phyloP scores from a whole-genome alignment of 2,888 invertebrate species.

The Tetragnatha montana region DNA sequence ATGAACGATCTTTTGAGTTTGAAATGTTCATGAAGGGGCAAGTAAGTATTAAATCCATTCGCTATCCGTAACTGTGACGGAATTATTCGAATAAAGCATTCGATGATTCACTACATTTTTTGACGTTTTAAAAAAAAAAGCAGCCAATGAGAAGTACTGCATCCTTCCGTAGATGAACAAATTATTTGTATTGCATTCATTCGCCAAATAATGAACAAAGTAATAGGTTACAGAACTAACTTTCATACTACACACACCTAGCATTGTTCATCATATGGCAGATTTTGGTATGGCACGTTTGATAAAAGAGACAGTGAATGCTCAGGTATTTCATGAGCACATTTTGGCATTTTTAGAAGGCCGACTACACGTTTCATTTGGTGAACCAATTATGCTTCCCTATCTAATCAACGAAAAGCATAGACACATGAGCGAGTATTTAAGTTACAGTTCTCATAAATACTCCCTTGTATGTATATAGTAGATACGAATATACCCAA shows the following conservation, averaged over 20 bases:
- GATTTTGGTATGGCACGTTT: neutral
- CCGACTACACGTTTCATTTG: constrained; percentile 6
- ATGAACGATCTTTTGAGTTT: constrained; percentile 6
- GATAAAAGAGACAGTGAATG: constrained; percentile 21
- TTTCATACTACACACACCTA: neutral
- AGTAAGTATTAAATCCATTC: constrained; percentile 6
- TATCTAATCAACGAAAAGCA: neutral
- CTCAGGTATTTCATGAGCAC: constrained; percentile 23
- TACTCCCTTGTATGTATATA: constrained; percentile 33
- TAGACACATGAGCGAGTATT: constrained; percentile 15
- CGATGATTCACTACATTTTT: neutral
- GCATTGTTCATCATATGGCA: neutral
- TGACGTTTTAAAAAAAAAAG: neutral
- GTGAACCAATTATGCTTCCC: constrained; percentile 12
- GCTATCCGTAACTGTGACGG: constrained; percentile 32
- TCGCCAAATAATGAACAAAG: constrained; percentile 1
- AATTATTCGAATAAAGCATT: neutral
- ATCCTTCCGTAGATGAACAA: neutral
- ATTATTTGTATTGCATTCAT: neutral
- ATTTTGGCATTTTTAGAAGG: neutral
- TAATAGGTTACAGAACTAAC: neutral
- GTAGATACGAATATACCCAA: constrained; percentile 28
- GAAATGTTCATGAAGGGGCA: constrained; percentile 30
- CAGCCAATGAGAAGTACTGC: neutral
- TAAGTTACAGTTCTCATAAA: constrained; percentile 44